phyloP scores from a whole-genome alignment of 1,140 invertebrate genomes.

The Elymnias hypermnestra region DNA sequence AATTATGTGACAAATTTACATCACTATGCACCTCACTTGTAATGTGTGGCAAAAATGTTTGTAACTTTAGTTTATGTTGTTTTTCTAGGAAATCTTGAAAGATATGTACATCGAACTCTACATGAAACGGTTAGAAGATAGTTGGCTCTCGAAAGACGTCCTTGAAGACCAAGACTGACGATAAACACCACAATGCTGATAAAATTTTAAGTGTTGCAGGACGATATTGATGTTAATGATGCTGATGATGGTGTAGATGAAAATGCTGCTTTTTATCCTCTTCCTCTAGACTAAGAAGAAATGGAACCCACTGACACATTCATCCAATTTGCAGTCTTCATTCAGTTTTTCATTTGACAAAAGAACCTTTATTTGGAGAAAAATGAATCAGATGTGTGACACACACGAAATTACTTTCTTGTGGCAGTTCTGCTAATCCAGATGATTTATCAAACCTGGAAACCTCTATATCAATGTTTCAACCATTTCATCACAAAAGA shows the following conservation, averaged over 20 bases:
- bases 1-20: slow-evolving; percentile 43
- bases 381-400: slow-evolving; percentile 26
- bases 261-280: slow-evolving; percentile 36
- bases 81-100: slow-evolving; percentile 34
- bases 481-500: slow-evolving; percentile 37
- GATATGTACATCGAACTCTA: slow-evolving; percentile 35
- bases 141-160: slow-evolving; percentile 37
- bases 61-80: slow-evolving; percentile 34
- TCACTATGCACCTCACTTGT: slow-evolving; percentile 31
- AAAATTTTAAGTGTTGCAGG: slow-evolving; percentile 35
- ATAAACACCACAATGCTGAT: slow-evolving; percentile 34
- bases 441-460: slow-evolving; percentile 27
- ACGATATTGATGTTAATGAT: slow-evolving; percentile 20
- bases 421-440: slow-evolving; percentile 29
- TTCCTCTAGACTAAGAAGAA: slow-evolving; percentile 35
- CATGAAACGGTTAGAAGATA: slow-evolving; percentile 29
- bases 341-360: slow-evolving; percentile 24
- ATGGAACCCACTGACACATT: slow-evolving; percentile 30
- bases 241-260: slow-evolving; percentile 28
- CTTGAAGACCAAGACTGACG: slow-evolving; percentile 37
- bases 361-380: slow-evolving; percentile 35
- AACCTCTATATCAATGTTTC: slow-evolving; percentile 40
- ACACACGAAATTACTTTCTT: slow-evolving; percentile 29
- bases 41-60: slow-evolving; percentile 30
- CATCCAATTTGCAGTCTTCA: slow-evolving; percentile 20